These are phyloP conservation scores for Cyanoliseus patagonus DNA, from an alignment of 2,113 vertebrate genomes.

Conservation along the genomic window DNA sequence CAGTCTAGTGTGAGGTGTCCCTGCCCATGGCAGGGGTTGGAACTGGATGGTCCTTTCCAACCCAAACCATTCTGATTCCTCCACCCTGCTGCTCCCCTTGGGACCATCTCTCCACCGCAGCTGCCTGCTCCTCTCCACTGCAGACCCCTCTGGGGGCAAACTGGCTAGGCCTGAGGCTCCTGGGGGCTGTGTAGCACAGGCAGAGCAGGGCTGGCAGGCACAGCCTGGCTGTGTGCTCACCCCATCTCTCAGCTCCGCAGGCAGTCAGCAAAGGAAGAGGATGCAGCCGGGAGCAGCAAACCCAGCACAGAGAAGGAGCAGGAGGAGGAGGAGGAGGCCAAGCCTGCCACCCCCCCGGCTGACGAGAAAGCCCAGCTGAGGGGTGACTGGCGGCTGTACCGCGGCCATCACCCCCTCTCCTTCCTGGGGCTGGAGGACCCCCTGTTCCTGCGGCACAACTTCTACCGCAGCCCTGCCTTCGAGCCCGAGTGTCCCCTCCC, in stretches of 20 bases:
- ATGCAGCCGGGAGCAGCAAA: neutral
- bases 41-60: neutral
- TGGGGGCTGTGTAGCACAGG: neutral
- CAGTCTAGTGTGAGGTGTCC: neutral
- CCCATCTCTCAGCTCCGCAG: slow-evolving; percentile 63
- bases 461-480: slow-evolving; percentile 26
- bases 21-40: neutral
- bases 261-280: slow-evolving; percentile 63
- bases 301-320: neutral
- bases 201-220: neutral
- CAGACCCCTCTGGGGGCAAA: neutral
- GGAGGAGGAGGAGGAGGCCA: slow-evolving; percentile 12
- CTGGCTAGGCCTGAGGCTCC: neutral
- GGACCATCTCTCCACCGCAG: neutral
- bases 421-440: slow-evolving; percentile 67
- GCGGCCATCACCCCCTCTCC: slow-evolving; percentile 44
- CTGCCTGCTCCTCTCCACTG: neutral
- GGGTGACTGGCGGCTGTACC: slow-evolving; percentile 26
- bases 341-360: neutral
- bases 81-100: neutral
- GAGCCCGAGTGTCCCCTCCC: neutral
- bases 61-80: neutral
- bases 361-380: slow-evolving; percentile 37
- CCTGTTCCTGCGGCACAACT: slow-evolving; percentile 19
- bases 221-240: neutral